These are phyloP conservation scores for Anagrus nilaparvatae DNA, from an alignment of 1,140 invertebrate genomes.

Conservation along the genomic window DNA sequence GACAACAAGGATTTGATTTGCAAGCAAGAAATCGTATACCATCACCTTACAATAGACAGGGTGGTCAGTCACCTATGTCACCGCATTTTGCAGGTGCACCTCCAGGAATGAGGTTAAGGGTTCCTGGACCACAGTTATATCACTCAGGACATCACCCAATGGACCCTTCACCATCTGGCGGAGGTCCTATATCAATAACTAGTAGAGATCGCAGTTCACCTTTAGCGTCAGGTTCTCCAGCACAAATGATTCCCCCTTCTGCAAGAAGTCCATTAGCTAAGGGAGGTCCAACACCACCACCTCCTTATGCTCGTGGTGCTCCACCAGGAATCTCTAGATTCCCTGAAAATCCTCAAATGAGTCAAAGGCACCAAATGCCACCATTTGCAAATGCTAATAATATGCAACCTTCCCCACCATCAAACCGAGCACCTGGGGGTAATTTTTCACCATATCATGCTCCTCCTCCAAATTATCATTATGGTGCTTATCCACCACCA, in stretches of 20 bases:
- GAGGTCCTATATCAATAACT: slow-evolving; percentile 41
- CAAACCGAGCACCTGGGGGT: slow-evolving; percentile 29
- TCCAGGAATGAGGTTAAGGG: slow-evolving; percentile 33
- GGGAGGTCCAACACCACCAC: slow-evolving; percentile 36
- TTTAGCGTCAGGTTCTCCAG: slow-evolving; percentile 23
- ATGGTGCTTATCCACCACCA: slow-evolving; percentile 40
- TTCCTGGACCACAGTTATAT: slow-evolving; percentile 39
- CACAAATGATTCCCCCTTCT: slow-evolving; percentile 31
- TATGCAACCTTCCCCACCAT: slow-evolving; percentile 36
- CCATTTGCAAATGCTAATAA: slow-evolving; percentile 31
- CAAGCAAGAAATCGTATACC: slow-evolving; percentile 36
- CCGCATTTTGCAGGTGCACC: slow-evolving; percentile 38
- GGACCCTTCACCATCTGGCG: slow-evolving; percentile 47
- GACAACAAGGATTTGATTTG: slow-evolving; percentile 35
- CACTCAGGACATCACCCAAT: slow-evolving; percentile 43
- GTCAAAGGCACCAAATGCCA: slow-evolving; percentile 35
- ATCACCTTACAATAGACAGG: slow-evolving; percentile 38
- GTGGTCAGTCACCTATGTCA: slow-evolving; percentile 31
- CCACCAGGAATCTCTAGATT: slow-evolving; percentile 28
- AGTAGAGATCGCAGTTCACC: slow-evolving; percentile 35
- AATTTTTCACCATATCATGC: slow-evolving; percentile 42
- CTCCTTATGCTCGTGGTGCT: slow-evolving; percentile 29
- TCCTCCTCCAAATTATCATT: slow-evolving; percentile 41
- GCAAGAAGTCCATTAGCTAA: slow-evolving; percentile 34
- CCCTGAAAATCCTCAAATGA: slow-evolving; percentile 28